Base-by-base conservation (phyloP, 2,113 vertebrate species). In the Hippopotamus amphibius region DNA sequence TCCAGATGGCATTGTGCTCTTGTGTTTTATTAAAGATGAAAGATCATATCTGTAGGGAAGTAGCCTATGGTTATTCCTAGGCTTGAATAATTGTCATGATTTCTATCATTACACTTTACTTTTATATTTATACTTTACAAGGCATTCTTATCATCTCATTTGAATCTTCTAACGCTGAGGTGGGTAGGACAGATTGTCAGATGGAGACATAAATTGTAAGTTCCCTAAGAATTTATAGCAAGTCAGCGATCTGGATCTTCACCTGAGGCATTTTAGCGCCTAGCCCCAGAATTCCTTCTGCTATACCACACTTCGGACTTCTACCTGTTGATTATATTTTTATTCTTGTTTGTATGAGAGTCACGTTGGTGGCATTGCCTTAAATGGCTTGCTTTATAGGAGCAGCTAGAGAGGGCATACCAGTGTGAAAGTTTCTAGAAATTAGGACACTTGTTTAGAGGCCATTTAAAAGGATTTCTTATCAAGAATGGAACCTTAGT, bases 11-110 rank as follows among this genome's bases (percentile, higher is more conserved):
- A 57, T 65, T 92, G 90, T 93, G 26, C 71, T 93, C 5, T 68
- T 46, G 50, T 82, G 37, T 88, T 95, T 96, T 88, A 37, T 88
- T 95, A 92, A 41, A 93, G 41, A 72, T 93, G 16, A 93, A 68
- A 72, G 55, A n/a, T 88, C 88, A 33, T 46, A 28, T 91, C 59
- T 90, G 5, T 80, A 92, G 92, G 72, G 37, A 93, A 81, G 69
- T 76, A 71, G 41, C 10, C 7, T 90, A 1, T 92, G 68, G 61
- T 87, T 93, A 81, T 93, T 97, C 6, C 55, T 74, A 50, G 30
- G 37, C 43, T 89, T 97, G 87, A 92, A 41, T 59, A 41, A 48
- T 61, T 37, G 13, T 28, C 43, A 80, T 55, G 37, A 7, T 86
- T 80, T 68, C 71, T 82, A 46, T 77, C 10, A 41, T 37, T 37